phyloP scores from a whole-genome alignment of 2,797 vertebrate species.

The Sylvia borin region DNA sequence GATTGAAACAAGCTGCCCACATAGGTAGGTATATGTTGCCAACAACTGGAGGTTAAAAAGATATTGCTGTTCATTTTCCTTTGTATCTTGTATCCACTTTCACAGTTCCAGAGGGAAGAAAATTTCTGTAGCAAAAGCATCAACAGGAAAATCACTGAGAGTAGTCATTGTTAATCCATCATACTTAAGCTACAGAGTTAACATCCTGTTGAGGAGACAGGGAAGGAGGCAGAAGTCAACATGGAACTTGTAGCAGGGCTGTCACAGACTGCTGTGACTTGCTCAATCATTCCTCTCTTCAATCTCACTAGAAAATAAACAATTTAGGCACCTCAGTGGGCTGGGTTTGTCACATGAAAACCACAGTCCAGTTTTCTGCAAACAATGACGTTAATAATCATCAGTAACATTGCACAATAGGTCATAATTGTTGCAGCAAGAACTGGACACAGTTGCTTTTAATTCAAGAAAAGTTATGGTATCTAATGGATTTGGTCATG shows the following conservation, averaged over 20 bases:
- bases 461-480: not conserved
- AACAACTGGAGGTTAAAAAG: not conserved
- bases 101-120: not conserved
- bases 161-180: not conserved
- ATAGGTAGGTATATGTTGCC: not conserved
- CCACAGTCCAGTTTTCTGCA: not conserved
- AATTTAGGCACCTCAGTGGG: not conserved
- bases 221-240: not conserved
- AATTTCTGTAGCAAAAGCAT: not conserved
- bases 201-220: fast-evolving
- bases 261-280: not conserved
- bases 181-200: not conserved
- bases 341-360: not conserved
- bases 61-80: not conserved
- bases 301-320: not conserved
- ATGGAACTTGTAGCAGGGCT: not conserved
- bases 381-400: not conserved
- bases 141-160: not conserved
- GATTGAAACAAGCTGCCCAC: not conserved
- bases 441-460: fast-evolving
- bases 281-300: not conserved
- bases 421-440: not conserved
- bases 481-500: not conserved
- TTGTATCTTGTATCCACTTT: not conserved
- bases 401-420: not conserved